Percentiles rank a stretch among this genome's conserved stretches.
Evolutionary conservation across 2,797 vertebrate genomes (phyloP).

Genomic region (Kryptolebias ocellatus): DNA sequence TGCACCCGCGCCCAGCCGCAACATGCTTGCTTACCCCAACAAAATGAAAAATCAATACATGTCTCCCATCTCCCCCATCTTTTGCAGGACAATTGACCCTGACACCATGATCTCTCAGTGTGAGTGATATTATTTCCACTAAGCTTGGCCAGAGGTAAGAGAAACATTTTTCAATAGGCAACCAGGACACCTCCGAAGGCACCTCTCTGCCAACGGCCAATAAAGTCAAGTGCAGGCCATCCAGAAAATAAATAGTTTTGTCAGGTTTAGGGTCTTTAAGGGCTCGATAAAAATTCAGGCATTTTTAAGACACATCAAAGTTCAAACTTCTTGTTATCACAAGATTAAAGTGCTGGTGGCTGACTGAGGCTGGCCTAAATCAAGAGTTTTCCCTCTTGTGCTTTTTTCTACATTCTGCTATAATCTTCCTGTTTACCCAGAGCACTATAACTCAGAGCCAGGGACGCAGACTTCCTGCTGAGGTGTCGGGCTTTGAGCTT

Average conservation of each 20-base stretch:
- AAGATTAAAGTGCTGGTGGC: background rate
- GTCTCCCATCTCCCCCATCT: constrained; percentile 73
- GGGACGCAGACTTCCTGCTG: constrained; percentile 71
- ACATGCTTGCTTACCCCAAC: constrained; percentile 81
- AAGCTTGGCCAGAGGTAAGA: constrained; percentile 76
- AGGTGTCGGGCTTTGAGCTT: constrained; percentile 71
- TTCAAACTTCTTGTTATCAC: constrained; percentile 3
- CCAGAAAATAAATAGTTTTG: constrained; percentile 54
- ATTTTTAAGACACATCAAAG: constrained; percentile 20
- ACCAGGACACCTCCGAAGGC: constrained; percentile 60
- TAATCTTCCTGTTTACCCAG: constrained; percentile 37
- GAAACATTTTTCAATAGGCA: constrained; percentile 72
- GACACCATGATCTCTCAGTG: constrained; percentile 78
- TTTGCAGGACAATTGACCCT: constrained; percentile 81
- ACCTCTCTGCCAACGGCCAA: constrained; percentile 70
- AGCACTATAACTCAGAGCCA: constrained; percentile 56
- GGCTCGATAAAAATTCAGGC: constrained; percentile 27
- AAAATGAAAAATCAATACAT: constrained; percentile 83
- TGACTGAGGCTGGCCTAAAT: background rate
- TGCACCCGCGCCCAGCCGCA: constrained; percentile 73
- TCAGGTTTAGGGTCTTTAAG: constrained; percentile 54
- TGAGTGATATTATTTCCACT: constrained; percentile 81
- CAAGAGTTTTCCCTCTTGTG: background rate
- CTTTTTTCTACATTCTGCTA: constrained; percentile 10
- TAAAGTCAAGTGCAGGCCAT: constrained; percentile 75